These are phyloP conservation scores for Tenthredo mesomela DNA, from an alignment of 2,888 invertebrate species.

Conservation along the genomic window DNA sequence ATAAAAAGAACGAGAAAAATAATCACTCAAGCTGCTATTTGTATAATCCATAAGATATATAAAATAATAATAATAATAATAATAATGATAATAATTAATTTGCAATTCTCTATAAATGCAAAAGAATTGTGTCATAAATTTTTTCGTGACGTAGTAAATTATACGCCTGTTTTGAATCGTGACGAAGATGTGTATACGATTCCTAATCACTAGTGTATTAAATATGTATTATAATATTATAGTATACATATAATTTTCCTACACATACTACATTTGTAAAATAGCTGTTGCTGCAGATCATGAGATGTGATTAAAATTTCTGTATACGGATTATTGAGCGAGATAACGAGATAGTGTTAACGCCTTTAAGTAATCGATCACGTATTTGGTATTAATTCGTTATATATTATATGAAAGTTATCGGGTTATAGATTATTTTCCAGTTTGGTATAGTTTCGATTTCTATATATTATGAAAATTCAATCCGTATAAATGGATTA, in stretches of 20 bases:
- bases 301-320: neutral
- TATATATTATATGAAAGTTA: neutral
- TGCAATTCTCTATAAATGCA: too few species aligned
- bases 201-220: too few species aligned
- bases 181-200: too few species aligned
- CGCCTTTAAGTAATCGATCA: neutral
- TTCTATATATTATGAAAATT: neutral
- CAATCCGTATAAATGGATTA: neutral
- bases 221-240: too few species aligned
- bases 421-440: neutral
- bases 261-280: too few species aligned
- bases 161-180: too few species aligned
- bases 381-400: slow-evolving; percentile 21
- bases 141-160: too few species aligned
- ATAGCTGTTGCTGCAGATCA: neutral
- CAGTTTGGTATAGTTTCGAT: neutral
- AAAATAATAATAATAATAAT: too few species aligned
- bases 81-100: neutral
- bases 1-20: neutral
- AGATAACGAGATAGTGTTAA: neutral
- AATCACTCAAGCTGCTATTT: too few species aligned
- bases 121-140: too few species aligned
- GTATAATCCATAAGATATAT: neutral
- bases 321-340: neutral
- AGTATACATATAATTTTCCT: too few species aligned